Percentiles rank a stretch among this genome's conserved stretches.
These are phyloP conservation scores for Glyptemys insculpta DNA, from an alignment of 2,797 vertebrate species.

Conservation along the genomic window DNA sequence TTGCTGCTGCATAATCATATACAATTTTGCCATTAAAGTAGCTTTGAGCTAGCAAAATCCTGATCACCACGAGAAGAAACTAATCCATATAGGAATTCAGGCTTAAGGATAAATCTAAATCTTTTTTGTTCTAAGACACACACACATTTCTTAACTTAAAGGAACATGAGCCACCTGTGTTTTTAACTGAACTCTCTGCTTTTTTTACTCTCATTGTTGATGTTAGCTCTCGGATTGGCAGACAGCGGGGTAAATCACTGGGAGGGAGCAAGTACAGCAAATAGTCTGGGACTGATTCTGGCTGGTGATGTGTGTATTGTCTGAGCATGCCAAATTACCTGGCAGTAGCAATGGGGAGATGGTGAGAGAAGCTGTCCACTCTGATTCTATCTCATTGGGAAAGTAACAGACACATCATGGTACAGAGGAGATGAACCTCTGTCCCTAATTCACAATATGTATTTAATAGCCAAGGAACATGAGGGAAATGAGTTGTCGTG, in stretches of 20 bases:
- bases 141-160: fast-evolving
- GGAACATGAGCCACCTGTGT: background rate
- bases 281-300: background rate
- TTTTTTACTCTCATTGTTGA: fast-evolving
- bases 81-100: constrained; percentile 13
- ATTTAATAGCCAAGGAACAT: too few relatives aligned
- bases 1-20: constrained; percentile 43
- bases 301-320: background rate
- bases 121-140: background rate
- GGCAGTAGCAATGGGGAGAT: too few relatives aligned
- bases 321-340: too few relatives aligned
- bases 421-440: too few relatives aligned
- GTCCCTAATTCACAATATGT: too few relatives aligned
- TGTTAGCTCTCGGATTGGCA: background rate
- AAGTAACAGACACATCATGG: too few relatives aligned
- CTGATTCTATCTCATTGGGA: too few relatives aligned
- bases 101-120: constrained; percentile 19
- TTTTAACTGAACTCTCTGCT: background rate
- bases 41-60: background rate
- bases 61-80: background rate
- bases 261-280: background rate
- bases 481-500: too few relatives aligned
- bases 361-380: too few relatives aligned
- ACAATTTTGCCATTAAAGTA: constrained; percentile 42
- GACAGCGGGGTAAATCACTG: background rate